Evolutionary conservation across 2,888 invertebrate species (phyloP), one percentile per base, ranked within the genome.

Genomic region (Macroteleia sp.): DNA sequence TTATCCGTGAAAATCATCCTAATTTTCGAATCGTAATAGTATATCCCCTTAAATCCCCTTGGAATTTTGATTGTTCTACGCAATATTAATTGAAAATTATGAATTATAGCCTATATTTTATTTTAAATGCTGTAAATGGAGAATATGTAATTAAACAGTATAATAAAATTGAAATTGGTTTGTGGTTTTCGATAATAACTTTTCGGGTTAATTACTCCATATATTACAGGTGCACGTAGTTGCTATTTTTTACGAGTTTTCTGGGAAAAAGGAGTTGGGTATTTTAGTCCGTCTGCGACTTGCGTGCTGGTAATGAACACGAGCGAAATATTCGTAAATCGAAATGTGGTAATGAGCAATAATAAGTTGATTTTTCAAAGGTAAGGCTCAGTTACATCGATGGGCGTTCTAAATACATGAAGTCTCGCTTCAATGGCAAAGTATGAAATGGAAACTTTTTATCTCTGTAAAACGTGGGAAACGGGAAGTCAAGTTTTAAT

Each of bases 231-330:
- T 57, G 48, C 62, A 22, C 41, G 56, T 39, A 14, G 56, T 41
- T 32, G 9, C 41, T 14, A 52, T 57, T 73, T 64, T 70, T 64
- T 73, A 71, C 46, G 46, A 42, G 19, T 20, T 44, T 57, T 66
- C 67, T 50, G 42, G 41, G 62, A 67, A 73, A 71, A 42, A 50
- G 54, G 67, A 66, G 66, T 66, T 52, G 44, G 56, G 25, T 73
- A 56, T 73, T 73, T 73, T 57, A 61, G 61, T 54, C 39, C 50
- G 57, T 48, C 36, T 22, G 32, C 36, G 42, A 66, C 54, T 50
- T 57, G 77, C 73, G 77, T 73, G 73, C 61, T n/a, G 67, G 50
- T 73, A 73, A 77, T 73, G 62, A 73, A 67, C 56, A 48, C 48
- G 50, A 42, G 52, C 34, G n/a, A 41, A 77, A 56, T 62, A 42